A percentile compares a stretch with the other conserved stretches of the same genome.
These are phyloP conservation scores for Olivierus martensii DNA, from an alignment of 1,140 invertebrate species.

Conservation along the genomic window DNA sequence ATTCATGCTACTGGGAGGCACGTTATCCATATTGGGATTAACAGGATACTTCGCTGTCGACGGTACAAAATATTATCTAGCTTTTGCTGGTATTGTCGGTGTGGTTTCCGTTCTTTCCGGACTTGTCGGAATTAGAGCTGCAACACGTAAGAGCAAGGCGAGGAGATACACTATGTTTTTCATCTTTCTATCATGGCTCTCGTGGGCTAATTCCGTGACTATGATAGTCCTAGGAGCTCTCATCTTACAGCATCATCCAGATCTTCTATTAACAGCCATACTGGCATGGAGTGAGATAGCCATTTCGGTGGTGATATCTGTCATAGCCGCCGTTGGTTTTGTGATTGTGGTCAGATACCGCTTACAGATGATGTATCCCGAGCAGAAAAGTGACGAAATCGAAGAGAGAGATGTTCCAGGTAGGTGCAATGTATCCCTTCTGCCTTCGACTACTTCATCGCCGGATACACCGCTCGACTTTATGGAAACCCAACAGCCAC, in stretches of 20 bases:
- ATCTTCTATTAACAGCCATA: too few species aligned
- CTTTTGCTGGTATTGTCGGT: background rate
- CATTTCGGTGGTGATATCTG: too few species aligned
- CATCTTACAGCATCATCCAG: background rate
- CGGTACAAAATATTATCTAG: background rate
- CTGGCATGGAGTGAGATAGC: too few species aligned
- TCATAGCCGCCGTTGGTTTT: too few species aligned
- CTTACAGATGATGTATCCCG: too few species aligned
- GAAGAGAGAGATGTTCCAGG: background rate
- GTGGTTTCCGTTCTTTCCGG: background rate
- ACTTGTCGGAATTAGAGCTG: background rate
- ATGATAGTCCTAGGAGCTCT: too few species aligned
- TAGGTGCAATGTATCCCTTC: too few species aligned
- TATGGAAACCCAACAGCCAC: too few species aligned
- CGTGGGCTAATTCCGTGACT: too few species aligned
- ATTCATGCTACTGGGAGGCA: background rate
- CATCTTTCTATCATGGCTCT: background rate
- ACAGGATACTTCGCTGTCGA: background rate
- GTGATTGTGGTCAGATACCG: too few species aligned
- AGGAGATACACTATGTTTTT: background rate
- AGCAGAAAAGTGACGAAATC: slow-evolving; percentile 3
- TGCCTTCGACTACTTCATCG: too few species aligned
- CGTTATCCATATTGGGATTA: background rate
- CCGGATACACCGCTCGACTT: too few species aligned
- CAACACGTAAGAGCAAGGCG: background rate